Evolutionary conservation across 2,888 invertebrate species (phyloP), one percentile per base, ranked within the genome.

Genomic region (Aplocera efformata): DNA sequence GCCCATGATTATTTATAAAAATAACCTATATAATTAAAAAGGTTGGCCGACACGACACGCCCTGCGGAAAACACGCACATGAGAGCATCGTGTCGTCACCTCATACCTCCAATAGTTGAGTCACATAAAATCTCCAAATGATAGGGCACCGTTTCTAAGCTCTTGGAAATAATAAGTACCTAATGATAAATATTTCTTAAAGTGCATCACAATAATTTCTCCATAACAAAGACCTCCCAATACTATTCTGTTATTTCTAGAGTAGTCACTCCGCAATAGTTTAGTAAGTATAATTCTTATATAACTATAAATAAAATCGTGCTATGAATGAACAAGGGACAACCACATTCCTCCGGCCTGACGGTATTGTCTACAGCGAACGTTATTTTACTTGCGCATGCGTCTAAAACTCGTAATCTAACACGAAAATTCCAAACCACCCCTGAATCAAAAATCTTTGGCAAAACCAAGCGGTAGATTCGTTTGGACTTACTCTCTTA

Each of bases 401-500:
- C 55, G 47, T 52, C 47, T 58, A 44, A 53, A 55, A 47, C 54
- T 42, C 50, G 9, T 45, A 35, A 55, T 49, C 46, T 50, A 56
- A 63, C 55, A 50, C 54, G 55, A 57, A 43, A 38, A 53, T 48
- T 58, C 58, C 64, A 69, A 49, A 64, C 63, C 70, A 70, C 69
- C 69, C 58, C 57, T 57, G 46, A 61, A 59, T 45, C 56, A 55
- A 66, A 68, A 69, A 75, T 57, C 63, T 59, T 70, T 75, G 75
- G 79, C 13, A 17, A 79, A 72, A 76, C 73, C 73, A 79, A 80
- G 67, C 70, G 67, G 62, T 58, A 70, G 67, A 72, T 48, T 39
- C 37, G 37, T 36, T 39, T 59, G 41, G 67, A 86, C 86, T 88
- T 86, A 88, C 86, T 79, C 73, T 79, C 63, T 79, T 78, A 77